These are phyloP conservation scores for Saturnia pavonia DNA, from an alignment of 2,888 invertebrate species.

Conservation along the genomic window DNA sequence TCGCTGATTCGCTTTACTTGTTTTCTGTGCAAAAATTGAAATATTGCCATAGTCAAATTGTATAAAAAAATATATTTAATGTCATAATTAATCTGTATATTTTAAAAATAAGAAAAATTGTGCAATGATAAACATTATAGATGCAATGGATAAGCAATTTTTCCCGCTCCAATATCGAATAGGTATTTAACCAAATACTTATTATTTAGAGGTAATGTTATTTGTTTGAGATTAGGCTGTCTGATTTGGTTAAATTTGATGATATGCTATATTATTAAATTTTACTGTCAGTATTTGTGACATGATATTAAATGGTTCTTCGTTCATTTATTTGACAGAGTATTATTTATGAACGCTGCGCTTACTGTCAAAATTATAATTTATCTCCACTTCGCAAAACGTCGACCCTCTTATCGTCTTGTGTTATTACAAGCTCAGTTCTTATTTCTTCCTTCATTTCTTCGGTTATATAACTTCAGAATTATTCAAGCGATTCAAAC, in stretches of 20 bases:
- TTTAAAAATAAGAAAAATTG: no score
- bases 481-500: slow-evolving; percentile 23
- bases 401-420: slow-evolving; percentile 53
- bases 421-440: slow-evolving; percentile 31
- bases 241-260: neutral
- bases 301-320: neutral
- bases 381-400: slow-evolving; percentile 48
- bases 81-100: no score
- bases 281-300: neutral
- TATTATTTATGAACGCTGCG: slow-evolving; percentile 42
- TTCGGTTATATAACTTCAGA: slow-evolving; percentile 26
- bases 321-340: slow-evolving; percentile 11
- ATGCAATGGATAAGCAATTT: no score
- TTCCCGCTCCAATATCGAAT: no score
- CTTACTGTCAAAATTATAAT: slow-evolving; percentile 37
- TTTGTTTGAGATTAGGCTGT: neutral
- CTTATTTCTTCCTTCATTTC: slow-evolving; percentile 23
- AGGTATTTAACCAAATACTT: no score
- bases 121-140: no score
- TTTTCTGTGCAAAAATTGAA: slow-evolving; percentile 2
- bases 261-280: neutral
- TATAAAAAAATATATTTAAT: no score
- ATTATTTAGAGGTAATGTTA: no score
- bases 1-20: slow-evolving; percentile 16
- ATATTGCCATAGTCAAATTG: neutral